Evolutionary conservation across 2,113 vertebrate genomes (phyloP).

Genomic region (Cyphotilapia sp.): DNA sequence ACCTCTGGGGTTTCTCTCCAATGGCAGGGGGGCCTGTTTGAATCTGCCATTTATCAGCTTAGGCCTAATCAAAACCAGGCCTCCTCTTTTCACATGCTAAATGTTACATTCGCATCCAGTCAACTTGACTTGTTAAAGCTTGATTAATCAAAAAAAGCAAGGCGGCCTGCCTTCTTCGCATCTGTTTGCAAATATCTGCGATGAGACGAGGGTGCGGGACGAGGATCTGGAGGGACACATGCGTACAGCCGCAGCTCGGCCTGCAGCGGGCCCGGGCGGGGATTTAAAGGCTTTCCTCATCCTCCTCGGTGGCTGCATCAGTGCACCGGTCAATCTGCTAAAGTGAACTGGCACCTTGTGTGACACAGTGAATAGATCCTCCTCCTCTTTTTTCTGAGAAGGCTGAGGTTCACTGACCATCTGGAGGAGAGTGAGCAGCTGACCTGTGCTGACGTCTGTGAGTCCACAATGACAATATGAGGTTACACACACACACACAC

Average conservation of each 20-base stretch:
- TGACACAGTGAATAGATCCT: constrained; percentile 15
- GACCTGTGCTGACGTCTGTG: not conserved
- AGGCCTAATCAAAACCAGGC: constrained; percentile 72
- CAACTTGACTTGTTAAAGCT: constrained; percentile 80
- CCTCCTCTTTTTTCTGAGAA: not conserved
- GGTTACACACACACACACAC: not conserved
- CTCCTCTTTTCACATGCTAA: constrained; percentile 73
- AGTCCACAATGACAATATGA: not conserved
- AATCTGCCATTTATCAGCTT: constrained; percentile 78
- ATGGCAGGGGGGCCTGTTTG: constrained; percentile 63
- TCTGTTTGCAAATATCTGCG: constrained; percentile 78
- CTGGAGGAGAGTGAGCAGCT: constrained; percentile 12
- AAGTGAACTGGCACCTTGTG: constrained; percentile 23
- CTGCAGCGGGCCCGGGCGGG: not conserved
- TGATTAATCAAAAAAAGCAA: constrained; percentile 75
- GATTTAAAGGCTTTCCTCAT: constrained; percentile 15
- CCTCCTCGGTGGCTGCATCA: constrained; percentile 4
- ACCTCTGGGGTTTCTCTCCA: constrained; percentile 63
- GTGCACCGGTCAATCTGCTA: constrained; percentile 20
- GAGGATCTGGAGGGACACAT: not conserved
- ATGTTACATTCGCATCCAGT: constrained; percentile 71
- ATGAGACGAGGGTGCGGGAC: not conserved
- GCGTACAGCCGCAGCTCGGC: not conserved
- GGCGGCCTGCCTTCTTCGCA: constrained; percentile 34
- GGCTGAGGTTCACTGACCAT: constrained; percentile 17